Evolutionary conservation across 2,797 vertebrate species (phyloP), one percentile per base, ranked within the genome.

Genomic region (Microctenopoma steveboyesi): DNA sequence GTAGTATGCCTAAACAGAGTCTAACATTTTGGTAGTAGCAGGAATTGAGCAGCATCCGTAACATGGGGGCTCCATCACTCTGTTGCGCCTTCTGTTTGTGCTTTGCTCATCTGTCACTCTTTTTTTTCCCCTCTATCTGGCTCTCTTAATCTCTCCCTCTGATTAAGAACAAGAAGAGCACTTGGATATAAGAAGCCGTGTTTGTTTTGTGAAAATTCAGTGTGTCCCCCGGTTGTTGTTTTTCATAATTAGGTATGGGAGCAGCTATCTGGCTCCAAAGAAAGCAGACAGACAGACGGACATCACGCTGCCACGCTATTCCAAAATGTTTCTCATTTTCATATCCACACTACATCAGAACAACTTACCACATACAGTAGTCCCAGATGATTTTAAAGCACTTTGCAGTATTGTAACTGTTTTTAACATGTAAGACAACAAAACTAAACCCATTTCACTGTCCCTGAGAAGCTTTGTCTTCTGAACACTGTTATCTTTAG

Each of bases 201-300:
- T 85, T 65, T 78, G 71, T 73, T 89, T 74, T 79, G 72, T 75
- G 72, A 85, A 78, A 87, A 88, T 85, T 85, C 65, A 76, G 74
- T 69, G 7, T 37, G 72, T 48, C 88, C 71, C 58, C 45, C 51
- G 76, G 85, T 81, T 91, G 84, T 85, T 90, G 83, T 84, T 88
- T 88, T 85, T 86, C 72, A 85, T 88, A 86, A 91, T 87, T 77
- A 89, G 88, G 72, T 57, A 83, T 57, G 68, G 74, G 72, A 74
- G 72, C 67, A 81, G 82, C 79, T 86, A 88, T 90, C 77, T 82
- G 85, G 72, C 79, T 58, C 50, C 71, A 57, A 57, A 62, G 65
- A 50, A 62, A 71, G 59, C 68, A 71, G 61, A 68, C 55, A 83
- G 67, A 65, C 88, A 64, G 73, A 52, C 72, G 30, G 51, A 72